Percentiles rank a stretch among this genome's conserved stretches.
These are phyloP conservation scores for Amphiduros pacificus DNA, from an alignment of 2,888 invertebrate species.

Conservation along the genomic window DNA sequence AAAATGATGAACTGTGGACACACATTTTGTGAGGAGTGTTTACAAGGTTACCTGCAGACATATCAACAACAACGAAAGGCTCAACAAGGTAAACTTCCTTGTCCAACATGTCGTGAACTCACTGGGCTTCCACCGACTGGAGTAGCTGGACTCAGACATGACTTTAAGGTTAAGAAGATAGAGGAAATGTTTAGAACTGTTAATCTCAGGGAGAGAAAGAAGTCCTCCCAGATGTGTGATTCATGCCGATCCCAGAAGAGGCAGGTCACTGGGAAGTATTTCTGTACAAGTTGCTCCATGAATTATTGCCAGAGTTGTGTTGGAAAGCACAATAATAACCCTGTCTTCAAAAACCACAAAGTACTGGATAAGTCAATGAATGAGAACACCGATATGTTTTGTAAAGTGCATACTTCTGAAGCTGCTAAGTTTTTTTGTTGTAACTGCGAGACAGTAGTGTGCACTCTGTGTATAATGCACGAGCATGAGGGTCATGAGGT, in stretches of 20 bases:
- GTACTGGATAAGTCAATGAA: constrained; percentile 17
- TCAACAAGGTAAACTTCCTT: constrained; percentile 31
- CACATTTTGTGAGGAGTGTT: constrained; percentile 32
- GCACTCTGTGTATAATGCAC: constrained; percentile 34
- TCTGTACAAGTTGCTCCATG: constrained; percentile 31
- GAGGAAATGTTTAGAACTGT: constrained; percentile 35
- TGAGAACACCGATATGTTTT: constrained; percentile 25
- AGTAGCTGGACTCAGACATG: constrained; percentile 30
- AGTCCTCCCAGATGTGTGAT: constrained; percentile 21
- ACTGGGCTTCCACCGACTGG: constrained; percentile 32
- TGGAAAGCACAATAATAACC: constrained; percentile 28
- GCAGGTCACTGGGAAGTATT: constrained; percentile 21
- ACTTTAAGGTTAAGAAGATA: constrained; percentile 36
- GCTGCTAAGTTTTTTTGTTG: constrained; percentile 10
- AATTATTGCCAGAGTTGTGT: constrained; percentile 31
- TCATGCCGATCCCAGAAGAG: constrained; percentile 29
- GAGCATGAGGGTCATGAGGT: constrained; percentile 31
- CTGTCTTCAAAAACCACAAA: constrained; percentile 30
- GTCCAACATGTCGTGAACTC: constrained; percentile 36
- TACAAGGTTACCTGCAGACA: constrained; percentile 29
- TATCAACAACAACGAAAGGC: constrained; percentile 31
- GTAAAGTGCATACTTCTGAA: constrained; percentile 29
- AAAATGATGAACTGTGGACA: constrained; percentile 37
- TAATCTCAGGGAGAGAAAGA: constrained; percentile 9
- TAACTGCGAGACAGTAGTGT: constrained; percentile 30